Conservation (phyloP, 2,113 vertebrate genomes). For the Lamprotornis superbus region DNA sequence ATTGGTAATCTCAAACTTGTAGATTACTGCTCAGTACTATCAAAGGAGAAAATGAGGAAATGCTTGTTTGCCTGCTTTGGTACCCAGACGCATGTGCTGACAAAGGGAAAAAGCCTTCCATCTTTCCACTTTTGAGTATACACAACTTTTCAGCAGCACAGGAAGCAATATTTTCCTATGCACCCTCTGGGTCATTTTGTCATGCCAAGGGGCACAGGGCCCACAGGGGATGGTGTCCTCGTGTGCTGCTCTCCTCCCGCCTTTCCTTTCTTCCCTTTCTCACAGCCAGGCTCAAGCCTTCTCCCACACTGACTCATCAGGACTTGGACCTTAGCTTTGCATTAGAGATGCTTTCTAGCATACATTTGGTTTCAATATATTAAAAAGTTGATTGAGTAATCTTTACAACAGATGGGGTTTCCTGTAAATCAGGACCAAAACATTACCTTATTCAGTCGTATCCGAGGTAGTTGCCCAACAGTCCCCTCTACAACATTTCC, state of each 20-base stretch:
- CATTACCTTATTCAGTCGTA: conserved; percentile 5
- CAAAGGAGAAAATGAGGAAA: not conserved
- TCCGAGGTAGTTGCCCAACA: not conserved
- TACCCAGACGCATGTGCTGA: not conserved
- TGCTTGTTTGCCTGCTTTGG: not conserved
- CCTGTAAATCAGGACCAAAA: conserved; percentile 10
- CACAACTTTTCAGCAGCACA: not conserved
- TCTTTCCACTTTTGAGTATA: not conserved
- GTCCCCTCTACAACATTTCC: not conserved
- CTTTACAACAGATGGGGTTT: not conserved
- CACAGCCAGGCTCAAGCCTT: not conserved
- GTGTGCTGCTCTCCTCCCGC: not conserved
- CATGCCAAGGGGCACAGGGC: not conserved
- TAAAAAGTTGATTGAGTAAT: conserved; percentile 8
- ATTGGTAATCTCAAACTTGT: conserved; percentile 18
- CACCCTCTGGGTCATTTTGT: not conserved
- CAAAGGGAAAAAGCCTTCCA: not conserved
- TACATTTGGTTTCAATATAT: conserved; percentile 41
- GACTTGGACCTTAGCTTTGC: not conserved
- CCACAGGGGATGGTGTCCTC: not conserved
- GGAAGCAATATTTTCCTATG: not conserved
- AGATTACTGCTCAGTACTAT: conserved; percentile 21
- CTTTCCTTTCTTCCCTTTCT: not conserved
- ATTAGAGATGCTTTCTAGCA: not conserved
- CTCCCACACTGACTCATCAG: not conserved